Base-by-base conservation (phyloP, 2,888 invertebrate genomes). In the Idaea aversata region DNA sequence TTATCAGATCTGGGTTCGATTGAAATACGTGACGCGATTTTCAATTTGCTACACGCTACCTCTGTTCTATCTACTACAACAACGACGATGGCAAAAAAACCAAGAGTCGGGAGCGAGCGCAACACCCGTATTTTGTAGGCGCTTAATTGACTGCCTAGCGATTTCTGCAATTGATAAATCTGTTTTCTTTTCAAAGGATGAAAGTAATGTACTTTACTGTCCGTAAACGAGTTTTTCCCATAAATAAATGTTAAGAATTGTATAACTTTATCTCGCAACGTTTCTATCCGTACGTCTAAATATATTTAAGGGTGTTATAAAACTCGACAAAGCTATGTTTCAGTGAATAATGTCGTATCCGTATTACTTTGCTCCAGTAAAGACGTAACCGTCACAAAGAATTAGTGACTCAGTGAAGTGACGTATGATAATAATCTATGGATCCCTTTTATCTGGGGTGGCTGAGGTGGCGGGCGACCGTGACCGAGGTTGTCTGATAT, bases 1-100 rank as follows among this genome's bases (percentile, higher is more conserved):
- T 77, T 82, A 81, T 82, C 80, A 80, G 80, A 80, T 79, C 79
- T 82, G 81, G 47, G 82, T 81, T 83, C 85, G 81, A 91, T 90
- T 90, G 87, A 89, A 87, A 86, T 88, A 88, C 88, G 90, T 89
- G 89, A 84, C 80, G 72, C 73, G 85, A 81, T 75, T 87, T 67
- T 77, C 75, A 77, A 85, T 81, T 80, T 74, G 70, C 67, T 74
- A 68, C 76, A 72, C 73, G 47, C 47, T 47, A 47, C 47, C 47
- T 59, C 34, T 25, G 58, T 58, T 58, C 58, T 58, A 58, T 16
- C 5, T 47, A 47, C 47, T 25, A 25, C 47, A 13, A 47, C 2
- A 3, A 47, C 13, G 5, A 47, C 10, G 47, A 13, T 47, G 47
- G 25, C 47, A 5, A 10, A 4, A 7, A 47, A 47, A 5, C 68